Base-by-base conservation (phyloP, 1,140 invertebrate species). In the Calephelis nemesis region DNA sequence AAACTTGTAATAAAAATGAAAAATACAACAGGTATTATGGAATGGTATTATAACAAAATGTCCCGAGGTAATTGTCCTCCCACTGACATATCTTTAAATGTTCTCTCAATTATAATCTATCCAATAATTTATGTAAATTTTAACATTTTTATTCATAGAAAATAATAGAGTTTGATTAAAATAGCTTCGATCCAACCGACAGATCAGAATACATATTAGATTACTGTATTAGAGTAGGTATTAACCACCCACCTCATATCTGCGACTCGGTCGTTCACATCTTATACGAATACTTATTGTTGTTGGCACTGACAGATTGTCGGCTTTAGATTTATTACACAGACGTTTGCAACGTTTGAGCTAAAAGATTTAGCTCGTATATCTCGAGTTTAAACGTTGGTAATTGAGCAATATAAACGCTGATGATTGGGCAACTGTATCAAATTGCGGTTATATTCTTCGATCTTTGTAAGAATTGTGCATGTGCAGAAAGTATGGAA, bases 251-350 rank as follows among this genome's bases (percentile, higher is more conserved):
- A 76, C 69, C 45, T 72, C 62, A 68, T 71, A 73, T 70, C 58
- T 72, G 58, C 63, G 68, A 69, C 54, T 71, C 64, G 74, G 74
- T 76, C 74, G 69, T 76, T 76, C 72, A 74, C 74, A 63, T 72
- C 65, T 69, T 58, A 68, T 68, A 70, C 68, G 65, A 74, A 74
- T 72, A 64, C 67, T 72, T 65, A 74, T 74, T 72, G 73, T 74
- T 69, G 68, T 74, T 69, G 68, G 70, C 70, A 62, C 62, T 72
- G 73, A 74, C 70, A 70, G 70, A 72, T 72, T 54, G 58, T 70
- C 73, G 48, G 70, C 73, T 60, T 65, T 62, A 65, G 70, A 74
- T 74, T 72, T 74, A 74, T 71, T 74, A 65, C 65, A 62, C 52
- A 60, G 73, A 69, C 63, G 62, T 67, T 74, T 70, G 54, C 54